Percentiles rank a stretch among this genome's conserved stretches.
phyloP scores from a whole-genome alignment of 2,888 invertebrate genomes.

The Neria commutata region DNA sequence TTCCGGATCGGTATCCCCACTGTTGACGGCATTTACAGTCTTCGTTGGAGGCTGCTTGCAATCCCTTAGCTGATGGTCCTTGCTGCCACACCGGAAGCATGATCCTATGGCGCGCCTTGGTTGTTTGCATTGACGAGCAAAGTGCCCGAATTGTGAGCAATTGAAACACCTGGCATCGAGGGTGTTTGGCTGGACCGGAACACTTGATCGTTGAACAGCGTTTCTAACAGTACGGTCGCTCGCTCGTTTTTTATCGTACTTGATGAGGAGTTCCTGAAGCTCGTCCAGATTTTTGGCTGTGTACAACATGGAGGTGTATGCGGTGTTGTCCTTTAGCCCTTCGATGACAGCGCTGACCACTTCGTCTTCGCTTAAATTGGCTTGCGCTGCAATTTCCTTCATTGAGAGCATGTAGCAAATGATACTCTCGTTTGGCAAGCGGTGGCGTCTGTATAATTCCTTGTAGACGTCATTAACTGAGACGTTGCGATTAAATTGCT shows the following conservation, averaged over 20 bases:
- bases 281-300: neutral
- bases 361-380: no score
- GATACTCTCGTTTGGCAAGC: neutral
- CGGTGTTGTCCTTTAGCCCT: slow-evolving; percentile 5
- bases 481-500: no score
- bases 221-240: no score
- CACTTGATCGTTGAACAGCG: no score
- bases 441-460: no score
- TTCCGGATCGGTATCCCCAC: neutral
- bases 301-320: slow-evolving; percentile 8
- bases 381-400: no score
- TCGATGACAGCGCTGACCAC: slow-evolving; percentile 12
- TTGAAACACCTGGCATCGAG: no score
- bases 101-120: slow-evolving; percentile 13
- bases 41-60: slow-evolving; percentile 4
- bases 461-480: no score
- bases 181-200: no score
- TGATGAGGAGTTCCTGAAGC: slow-evolving; percentile 3
- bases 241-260: slow-evolving; percentile 15
- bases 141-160: no score
- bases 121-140: no score
- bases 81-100: slow-evolving; percentile 9
- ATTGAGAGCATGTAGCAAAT: slow-evolving; percentile 13
- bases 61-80: slow-evolving; percentile 10
- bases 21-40: neutral